Evolutionary conservation across 2,113 vertebrate genomes (phyloP), one percentile per base, ranked within the genome.

Genomic region (Indicator indicator): DNA sequence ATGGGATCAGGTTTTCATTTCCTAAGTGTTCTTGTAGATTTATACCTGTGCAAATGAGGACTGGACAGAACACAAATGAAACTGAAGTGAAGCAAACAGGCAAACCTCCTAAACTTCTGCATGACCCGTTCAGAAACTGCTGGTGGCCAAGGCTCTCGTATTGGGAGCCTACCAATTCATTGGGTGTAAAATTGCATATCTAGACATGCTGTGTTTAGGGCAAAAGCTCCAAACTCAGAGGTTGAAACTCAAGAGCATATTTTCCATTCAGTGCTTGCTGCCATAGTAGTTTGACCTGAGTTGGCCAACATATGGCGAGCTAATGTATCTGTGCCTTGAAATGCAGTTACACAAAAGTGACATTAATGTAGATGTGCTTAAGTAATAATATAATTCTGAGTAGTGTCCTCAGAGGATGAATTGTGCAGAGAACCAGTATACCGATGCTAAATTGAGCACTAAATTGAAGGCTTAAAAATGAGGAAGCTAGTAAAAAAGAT

Each of bases 391-490:
- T 79, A 92, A 89, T 90, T 92, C 80, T 9, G 3, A 82, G 36
- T 46, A 76, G 68, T 92, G 93, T 96, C 94, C 94, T 97, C 91
- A 89, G 95, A 95, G 86, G 83, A 87, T 92, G 86, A 94, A 88
- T 92, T 86, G 69, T 78, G 64, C 83, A 69, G 40, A 84, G 74
- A 89, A 84, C 44, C 63, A 38, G 89, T 75, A 58, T 40, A 87
- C 21, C 36, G 84, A 71, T 94, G 91, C 86, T 97, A 96, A 97
- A 96, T 94, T 91, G 91, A 92, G 91, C 96, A 95, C 92, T 96
- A 95, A 96, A 96, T 97, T 93, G 93, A 88, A 92, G 90, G 95
- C 91, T 97, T 96, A 95, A 95, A 96, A 97, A 95, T 87, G 91
- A 95, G 94, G 84, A 94, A 95, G 96, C 93, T 94, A 92, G 94